These are phyloP conservation scores for Notodonta ziczac DNA, from an alignment of 2,888 invertebrate species.

Conservation along the genomic window DNA sequence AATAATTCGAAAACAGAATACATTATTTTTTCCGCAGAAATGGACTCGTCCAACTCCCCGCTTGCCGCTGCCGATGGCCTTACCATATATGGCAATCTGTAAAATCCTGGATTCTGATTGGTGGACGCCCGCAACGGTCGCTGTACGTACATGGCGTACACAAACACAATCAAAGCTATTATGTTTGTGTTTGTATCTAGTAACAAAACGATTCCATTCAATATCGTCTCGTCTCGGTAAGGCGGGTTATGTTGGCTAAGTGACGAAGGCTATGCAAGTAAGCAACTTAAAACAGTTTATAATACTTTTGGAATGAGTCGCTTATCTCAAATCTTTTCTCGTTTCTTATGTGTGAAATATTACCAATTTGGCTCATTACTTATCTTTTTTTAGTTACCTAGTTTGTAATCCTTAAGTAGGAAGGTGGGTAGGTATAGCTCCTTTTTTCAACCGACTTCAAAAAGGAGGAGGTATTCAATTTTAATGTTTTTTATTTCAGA, in stretches of 20 bases:
- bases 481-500: too few relatives aligned
- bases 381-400: too few relatives aligned
- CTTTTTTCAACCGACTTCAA: too few relatives aligned
- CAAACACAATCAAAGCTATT: constrained; percentile 48
- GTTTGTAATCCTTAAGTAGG: too few relatives aligned
- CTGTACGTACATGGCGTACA: constrained; percentile 65
- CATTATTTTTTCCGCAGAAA: constrained; percentile 55
- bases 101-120: constrained; percentile 87
- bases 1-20: constrained; percentile 63
- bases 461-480: too few relatives aligned
- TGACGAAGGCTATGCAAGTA: constrained; percentile 30
- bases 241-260: constrained; percentile 41
- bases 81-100: constrained; percentile 94
- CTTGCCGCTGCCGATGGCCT: constrained; percentile 85
- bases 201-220: constrained; percentile 66
- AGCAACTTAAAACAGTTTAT: constrained; percentile 8
- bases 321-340: constrained; percentile 10
- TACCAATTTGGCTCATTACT: too few relatives aligned
- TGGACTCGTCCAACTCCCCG: constrained; percentile 80
- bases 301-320: constrained; percentile 13
- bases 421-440: too few relatives aligned
- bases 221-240: constrained; percentile 43
- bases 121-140: constrained; percentile 81
- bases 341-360: constrained; percentile 12
- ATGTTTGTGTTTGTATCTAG: constrained; percentile 53